These are phyloP conservation scores for Aporophyla lueneburgensis DNA, from an alignment of 2,888 invertebrate genomes.

Conservation along the genomic window DNA sequence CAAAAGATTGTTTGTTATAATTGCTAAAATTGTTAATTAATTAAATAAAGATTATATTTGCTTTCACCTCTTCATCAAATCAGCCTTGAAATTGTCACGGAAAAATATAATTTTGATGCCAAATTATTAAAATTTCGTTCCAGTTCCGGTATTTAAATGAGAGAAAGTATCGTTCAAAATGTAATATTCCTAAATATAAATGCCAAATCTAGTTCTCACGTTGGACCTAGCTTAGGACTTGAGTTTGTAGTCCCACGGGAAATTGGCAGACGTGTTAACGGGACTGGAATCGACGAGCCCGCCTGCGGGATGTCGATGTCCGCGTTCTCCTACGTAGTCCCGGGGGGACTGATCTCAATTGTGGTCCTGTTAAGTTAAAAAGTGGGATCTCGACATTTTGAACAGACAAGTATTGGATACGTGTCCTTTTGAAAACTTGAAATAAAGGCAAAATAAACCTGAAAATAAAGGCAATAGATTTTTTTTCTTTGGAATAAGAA, in stretches of 20 bases:
- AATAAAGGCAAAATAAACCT: too few relatives aligned
- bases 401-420: not conserved
- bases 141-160: conserved; percentile 40
- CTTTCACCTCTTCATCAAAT: conserved; percentile 49
- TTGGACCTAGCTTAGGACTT: conserved; percentile 14
- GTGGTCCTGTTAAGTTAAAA: conserved; percentile 10
- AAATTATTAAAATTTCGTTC: conserved; percentile 39
- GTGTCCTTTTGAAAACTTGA: not conserved
- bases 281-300: conserved; percentile 32
- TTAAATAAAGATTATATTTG: conserved; percentile 26
- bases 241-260: conserved; percentile 35
- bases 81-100: conserved; percentile 42
- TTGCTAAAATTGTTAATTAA: too few relatives aligned
- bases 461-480: too few relatives aligned
- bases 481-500: too few relatives aligned
- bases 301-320: conserved; percentile 20
- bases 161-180: conserved; percentile 30
- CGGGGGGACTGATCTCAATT: conserved; percentile 18
- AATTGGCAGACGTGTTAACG: conserved; percentile 33
- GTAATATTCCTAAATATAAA: conserved; percentile 9
- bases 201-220: not conserved
- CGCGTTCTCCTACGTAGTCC: conserved; percentile 1
- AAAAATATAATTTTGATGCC: conserved; percentile 19
- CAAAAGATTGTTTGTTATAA: too few relatives aligned
- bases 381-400: not conserved